Evolutionary conservation across 1,140 invertebrate genomes (phyloP).

Genomic region (Aplysia californica): DNA sequence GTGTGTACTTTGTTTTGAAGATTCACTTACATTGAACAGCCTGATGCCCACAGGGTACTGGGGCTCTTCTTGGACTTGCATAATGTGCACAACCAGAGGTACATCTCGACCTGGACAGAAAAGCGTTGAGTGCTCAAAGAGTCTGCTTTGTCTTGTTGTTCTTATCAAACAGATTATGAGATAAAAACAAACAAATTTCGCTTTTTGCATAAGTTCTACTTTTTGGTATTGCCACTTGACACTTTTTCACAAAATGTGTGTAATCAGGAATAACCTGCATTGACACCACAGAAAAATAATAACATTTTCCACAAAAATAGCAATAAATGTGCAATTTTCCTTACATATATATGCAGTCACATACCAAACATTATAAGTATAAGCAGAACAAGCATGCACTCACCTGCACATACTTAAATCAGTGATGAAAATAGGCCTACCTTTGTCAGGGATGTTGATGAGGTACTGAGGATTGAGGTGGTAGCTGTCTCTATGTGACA

Average conservation of each 20-base stretch:
- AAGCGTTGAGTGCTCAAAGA: too few relatives aligned
- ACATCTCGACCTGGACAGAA: background rate
- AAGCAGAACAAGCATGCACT: too few relatives aligned
- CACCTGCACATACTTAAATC: too few relatives aligned
- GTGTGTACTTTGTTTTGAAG: too few relatives aligned
- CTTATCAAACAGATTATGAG: background rate
- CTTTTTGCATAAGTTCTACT: background rate
- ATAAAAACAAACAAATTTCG: background rate
- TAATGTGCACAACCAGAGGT: conserved; percentile 27
- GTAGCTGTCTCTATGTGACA: conserved; percentile 33
- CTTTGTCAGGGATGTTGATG: conserved; percentile 33
- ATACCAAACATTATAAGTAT: too few relatives aligned
- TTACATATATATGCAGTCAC: too few relatives aligned
- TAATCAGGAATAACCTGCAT: too few relatives aligned
- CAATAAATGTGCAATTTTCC: too few relatives aligned
- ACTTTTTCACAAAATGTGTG: too few relatives aligned
- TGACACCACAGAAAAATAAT: background rate
- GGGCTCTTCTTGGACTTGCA: conserved; percentile 24
- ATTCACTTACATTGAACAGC: conserved; percentile 31
- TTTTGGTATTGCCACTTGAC: background rate
- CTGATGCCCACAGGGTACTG: conserved; percentile 31
- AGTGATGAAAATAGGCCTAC: conserved; percentile 13
- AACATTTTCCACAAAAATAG: background rate
- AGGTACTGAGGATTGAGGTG: conserved; percentile 38
- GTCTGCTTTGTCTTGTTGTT: background rate